Base-by-base conservation (phyloP, 2,888 invertebrate genomes). In the Bellardia pandia region DNA sequence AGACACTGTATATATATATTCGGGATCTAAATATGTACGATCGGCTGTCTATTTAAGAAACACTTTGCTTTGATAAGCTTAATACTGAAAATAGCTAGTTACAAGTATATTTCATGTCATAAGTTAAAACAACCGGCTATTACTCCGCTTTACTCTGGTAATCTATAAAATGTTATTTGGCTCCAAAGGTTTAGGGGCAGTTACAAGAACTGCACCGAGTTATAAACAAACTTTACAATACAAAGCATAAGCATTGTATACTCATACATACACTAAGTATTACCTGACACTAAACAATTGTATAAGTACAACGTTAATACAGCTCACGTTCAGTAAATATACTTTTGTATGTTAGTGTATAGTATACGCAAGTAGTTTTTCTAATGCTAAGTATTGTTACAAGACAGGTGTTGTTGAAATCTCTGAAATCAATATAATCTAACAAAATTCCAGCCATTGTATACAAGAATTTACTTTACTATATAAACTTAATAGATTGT, bases 401-500 rank as follows among this genome's bases (percentile, higher is more conserved):
- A 11, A 13, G 51, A 51, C 77, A 77, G 77, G 40, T 77, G 66
- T 66, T 77, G 53, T 56, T 42, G 3, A 40, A 53, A 14, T 30
- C 30, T 37, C 30, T n/a, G 8, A 16, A 56, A 23, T 77, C 16
- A 11, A 56, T 56, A n/a, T 33, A 42, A 68, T 53, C 9, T 42
- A 53, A 9, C n/a, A 56, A 42, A 37, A 11, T n/a, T 33, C 13
- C 14, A 13, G 13, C 37, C 51, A 45, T 66, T 66, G 42, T 30
- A 53, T 13, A 68, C 45, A 77, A 58, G 16, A 23, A 40, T 51
- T 51, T 14, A 14, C 51, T 51, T 14, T 5, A 14, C 14, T 6
- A n/a, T 11, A 51, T n/a, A 51, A 9, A 45, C 11, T 45, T 64
- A 76, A 76, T 64, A 53, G 64, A 53, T 37, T 76, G 64, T 76